Evolutionary conservation across 2,797 vertebrate genomes (phyloP).

Genomic region (Antrozous pallidus): DNA sequence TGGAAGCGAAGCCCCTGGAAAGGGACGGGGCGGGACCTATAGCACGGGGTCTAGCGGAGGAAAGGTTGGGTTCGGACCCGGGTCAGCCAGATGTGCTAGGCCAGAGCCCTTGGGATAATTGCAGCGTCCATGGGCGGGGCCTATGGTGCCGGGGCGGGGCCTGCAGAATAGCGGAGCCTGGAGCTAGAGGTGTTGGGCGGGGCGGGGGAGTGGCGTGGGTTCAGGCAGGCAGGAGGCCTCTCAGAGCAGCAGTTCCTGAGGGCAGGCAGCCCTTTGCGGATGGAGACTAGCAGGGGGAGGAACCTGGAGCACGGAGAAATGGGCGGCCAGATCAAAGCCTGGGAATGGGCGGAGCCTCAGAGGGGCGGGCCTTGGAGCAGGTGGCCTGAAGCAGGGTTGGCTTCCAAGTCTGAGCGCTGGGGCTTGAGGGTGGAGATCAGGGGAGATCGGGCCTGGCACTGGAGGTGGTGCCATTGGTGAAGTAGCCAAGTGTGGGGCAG

Average conservation of each 20-base stretch:
- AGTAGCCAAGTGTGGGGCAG: too few species aligned
- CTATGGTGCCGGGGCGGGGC: neutral
- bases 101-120: neutral
- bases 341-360: neutral
- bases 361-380: neutral
- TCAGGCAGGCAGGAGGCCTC: neutral
- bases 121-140: neutral
- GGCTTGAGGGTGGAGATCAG: neutral
- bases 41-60: neutral
- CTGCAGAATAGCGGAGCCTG: neutral
- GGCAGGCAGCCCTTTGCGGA: neutral
- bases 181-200: neutral
- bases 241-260: slow-evolving; percentile 70
- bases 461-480: neutral
- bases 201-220: neutral
- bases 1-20: neutral
- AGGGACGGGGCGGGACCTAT: neutral
- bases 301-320: neutral
- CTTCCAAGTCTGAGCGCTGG: neutral
- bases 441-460: neutral
- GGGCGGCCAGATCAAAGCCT: neutral
- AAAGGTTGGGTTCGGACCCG: neutral
- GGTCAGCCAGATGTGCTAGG: neutral
- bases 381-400: neutral
- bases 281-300: neutral